Evolutionary conservation across 1,140 invertebrate genomes (phyloP), one percentile per base, ranked within the genome.

Genomic region (Atta colombica): DNA sequence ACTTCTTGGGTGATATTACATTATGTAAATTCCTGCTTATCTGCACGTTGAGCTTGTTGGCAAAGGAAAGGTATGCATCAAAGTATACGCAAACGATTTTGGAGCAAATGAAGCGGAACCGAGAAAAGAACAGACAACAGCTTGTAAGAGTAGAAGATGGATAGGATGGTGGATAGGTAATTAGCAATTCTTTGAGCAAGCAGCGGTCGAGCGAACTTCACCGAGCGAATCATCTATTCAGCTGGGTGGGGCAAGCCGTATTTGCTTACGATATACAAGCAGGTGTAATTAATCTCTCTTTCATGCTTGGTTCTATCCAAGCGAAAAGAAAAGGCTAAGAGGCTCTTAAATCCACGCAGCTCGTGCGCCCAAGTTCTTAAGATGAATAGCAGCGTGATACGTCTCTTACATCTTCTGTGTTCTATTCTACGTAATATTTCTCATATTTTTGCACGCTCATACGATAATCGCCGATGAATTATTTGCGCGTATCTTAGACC

Each of bases 221-320:
- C 61, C 28, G 58, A 68, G 25, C 66, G 63, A 21, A 31, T 49
- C 55, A 53, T 82, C 80, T 80, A 88, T 89, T 89, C 80, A 86
- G 21, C 1, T 60, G 63, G 78, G 77, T 66, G 65, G 78, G 74
- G 75, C 78, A 18, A 28, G 80, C 69, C 74, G 88, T 85, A 86
- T 90, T 91, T 87, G 86, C 89, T 87, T 89, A 89, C 80, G 91
- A 92, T 91, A 90, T 87, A 88, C 91, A 91, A 87, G 81, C 77
- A 91, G 81, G 77, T 88, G 89, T 86, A 89, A 92, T 92, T 92
- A 91, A 92, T 92, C 87, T 88, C 85, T 86, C 81, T 90, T 92
- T 92, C 91, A 89, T 81, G 39, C 68, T 68, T 65, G 53, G 60
- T 31, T 72, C 66, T 81, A 75, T 49, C 51, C 61, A 21, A 25